Evolutionary conservation across 2,797 vertebrate genomes (phyloP), one percentile per base, ranked within the genome.

Genomic region (Sebastes cheni): DNA sequence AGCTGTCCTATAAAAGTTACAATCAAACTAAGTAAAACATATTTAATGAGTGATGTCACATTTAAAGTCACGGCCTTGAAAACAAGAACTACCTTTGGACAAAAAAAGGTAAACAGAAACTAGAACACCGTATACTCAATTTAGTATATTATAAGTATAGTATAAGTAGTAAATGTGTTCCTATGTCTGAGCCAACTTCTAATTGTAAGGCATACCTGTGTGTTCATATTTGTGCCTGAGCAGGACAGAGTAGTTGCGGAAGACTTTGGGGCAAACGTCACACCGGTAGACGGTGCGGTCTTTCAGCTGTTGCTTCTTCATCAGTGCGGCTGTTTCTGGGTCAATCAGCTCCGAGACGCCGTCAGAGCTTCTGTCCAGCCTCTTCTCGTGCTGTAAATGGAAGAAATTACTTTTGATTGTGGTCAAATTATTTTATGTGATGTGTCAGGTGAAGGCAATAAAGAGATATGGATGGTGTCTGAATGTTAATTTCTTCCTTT

Each of bases 211-310:
- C 36, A 2, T 68, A 91, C 91, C 91, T 85, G 94, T 95, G 91
- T 95, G 95, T 90, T 95, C 94, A 7, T 95, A 95, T 92, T 99
- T 99, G 92, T 99, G 98, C 88, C 98, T 95, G 87, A 99, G 90
- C 91, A 99, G 94, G 0, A 98, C 99, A 89, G 97, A 99, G 94
- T 97, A 98, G 95, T 99, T 99, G 92, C 99, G 98, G 93, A 99
- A 99, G 95, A 98, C 98, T 95, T 99, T 99, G 90, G 97, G 97
- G 93, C 98, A 99, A 22, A 99, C 94, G 89, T 99, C 98, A 92
- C 98, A 99, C 6, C 97, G 96, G 75, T 98, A 99, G 91, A 97
- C 95, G 9, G 50, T 52, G 72, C 97, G 97, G 1, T 97, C 96
- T 86, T 98, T 96, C 67, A 97, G 95, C 86, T 97, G 97, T 54